These are phyloP conservation scores for Apoderus coryli DNA, from an alignment of 2,888 invertebrate genomes.

Conservation along the genomic window DNA sequence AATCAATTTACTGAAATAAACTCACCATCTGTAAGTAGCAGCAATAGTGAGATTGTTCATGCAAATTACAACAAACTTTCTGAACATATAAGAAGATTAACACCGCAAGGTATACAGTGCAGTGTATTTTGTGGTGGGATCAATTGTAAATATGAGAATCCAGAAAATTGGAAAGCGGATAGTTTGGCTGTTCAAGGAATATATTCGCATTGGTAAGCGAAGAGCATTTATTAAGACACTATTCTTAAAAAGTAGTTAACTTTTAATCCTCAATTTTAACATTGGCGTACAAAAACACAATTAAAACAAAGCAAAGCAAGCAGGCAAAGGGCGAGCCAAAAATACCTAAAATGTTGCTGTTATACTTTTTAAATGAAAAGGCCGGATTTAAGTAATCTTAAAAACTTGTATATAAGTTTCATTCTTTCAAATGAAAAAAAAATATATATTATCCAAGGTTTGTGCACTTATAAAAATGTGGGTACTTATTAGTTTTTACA, in stretches of 20 bases:
- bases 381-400: no score
- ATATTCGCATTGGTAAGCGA: slow-evolving; percentile 65
- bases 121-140: slow-evolving; percentile 74
- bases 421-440: no score
- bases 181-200: slow-evolving; percentile 62
- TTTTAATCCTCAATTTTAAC: no score
- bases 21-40: slow-evolving; percentile 16
- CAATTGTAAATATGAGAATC: slow-evolving; percentile 66
- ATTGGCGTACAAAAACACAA: no score
- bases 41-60: slow-evolving; percentile 23
- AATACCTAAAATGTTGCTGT: no score
- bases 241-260: slow-evolving; percentile 2
- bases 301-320: no score
- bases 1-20: slow-evolving; percentile 21
- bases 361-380: no score
- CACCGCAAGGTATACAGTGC: slow-evolving; percentile 61
- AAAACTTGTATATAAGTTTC: no score
- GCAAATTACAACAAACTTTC: slow-evolving; percentile 37
- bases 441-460: no score
- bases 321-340: no score
- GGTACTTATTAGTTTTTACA: no score
- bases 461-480: no score
- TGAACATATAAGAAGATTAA: slow-evolving; percentile 42
- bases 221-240: slow-evolving; percentile 7
- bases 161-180: slow-evolving; percentile 42